Percentiles rank a stretch among this genome's conserved stretches.
phyloP scores from a whole-genome alignment of 1,140 invertebrate genomes.

The Cotesia vestalis region DNA sequence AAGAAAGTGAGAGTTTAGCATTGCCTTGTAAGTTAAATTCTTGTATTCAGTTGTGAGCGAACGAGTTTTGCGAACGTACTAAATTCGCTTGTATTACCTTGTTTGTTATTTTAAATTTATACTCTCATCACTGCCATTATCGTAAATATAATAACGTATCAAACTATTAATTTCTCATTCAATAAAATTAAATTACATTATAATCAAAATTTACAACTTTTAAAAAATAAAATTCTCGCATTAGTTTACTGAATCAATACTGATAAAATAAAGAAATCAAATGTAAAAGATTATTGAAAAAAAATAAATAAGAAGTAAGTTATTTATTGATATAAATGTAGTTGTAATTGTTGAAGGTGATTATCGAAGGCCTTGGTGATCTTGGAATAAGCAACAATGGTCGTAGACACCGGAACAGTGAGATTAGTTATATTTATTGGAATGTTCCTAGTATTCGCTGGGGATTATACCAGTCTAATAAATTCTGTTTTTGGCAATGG shows the following conservation, averaged over 20 bases:
- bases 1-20: slow-evolving; percentile 57
- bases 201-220: too few species aligned
- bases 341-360: slow-evolving; percentile 6
- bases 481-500: slow-evolving; percentile 56
- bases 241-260: too few species aligned
- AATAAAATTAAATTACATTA: too few species aligned
- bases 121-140: too few species aligned
- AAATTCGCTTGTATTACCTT: slow-evolving; percentile 13
- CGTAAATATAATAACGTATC: too few species aligned
- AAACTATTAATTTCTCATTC: too few species aligned
- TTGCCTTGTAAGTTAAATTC: slow-evolving; percentile 7
- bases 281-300: too few species aligned
- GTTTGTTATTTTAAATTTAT: neutral
- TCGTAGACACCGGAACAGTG: slow-evolving; percentile 60
- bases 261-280: too few species aligned
- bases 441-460: slow-evolving; percentile 62
- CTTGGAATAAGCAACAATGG: slow-evolving; percentile 43
- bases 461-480: slow-evolving; percentile 58
- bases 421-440: slow-evolving; percentile 62
- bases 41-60: slow-evolving; percentile 24
- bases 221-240: too few species aligned
- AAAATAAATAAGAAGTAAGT: too few species aligned
- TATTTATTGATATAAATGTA: neutral
- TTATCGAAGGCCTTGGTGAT: slow-evolving; percentile 21
- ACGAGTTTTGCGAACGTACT: slow-evolving; percentile 20